Percentiles rank a stretch among this genome's conserved stretches.
Conservation (phyloP, 2,888 invertebrate genomes). For the Rhingia rostrata region DNA sequence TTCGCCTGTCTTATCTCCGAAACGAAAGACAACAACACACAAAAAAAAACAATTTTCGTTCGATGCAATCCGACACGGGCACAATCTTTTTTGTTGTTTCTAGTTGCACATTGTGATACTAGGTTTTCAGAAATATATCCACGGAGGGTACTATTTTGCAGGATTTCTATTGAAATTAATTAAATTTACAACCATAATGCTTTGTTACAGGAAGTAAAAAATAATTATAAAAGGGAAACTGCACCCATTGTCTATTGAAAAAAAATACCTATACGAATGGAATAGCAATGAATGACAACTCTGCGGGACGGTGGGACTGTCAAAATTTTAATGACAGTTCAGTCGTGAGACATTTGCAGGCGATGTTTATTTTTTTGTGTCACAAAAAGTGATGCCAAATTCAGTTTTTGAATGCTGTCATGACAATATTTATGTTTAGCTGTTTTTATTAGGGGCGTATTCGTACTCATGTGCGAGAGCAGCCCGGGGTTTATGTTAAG, state of each 20-base stretch:
- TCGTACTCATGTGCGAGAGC: too few species aligned
- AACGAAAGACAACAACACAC: slow-evolving; percentile 43
- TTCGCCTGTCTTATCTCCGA: slow-evolving; percentile 27
- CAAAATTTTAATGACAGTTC: slow-evolving; percentile 39
- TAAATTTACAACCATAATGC: slow-evolving; percentile 42
- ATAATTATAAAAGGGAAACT: slow-evolving; percentile 68
- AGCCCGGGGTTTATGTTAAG: too few species aligned
- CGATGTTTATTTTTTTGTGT: slow-evolving; percentile 11
- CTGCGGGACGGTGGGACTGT: slow-evolving; percentile 23
- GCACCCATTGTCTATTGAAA: slow-evolving; percentile 68
- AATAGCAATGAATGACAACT: slow-evolving; percentile 62
- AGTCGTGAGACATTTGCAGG: slow-evolving; percentile 32
- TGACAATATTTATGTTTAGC: background rate
- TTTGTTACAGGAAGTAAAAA: slow-evolving; percentile 43
- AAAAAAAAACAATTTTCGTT: slow-evolving; percentile 34
- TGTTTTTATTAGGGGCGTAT: too few species aligned
- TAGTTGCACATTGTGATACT: slow-evolving; percentile 37
- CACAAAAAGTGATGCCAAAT: slow-evolving; percentile 39
- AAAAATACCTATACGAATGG: slow-evolving; percentile 64
- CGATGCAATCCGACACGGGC: slow-evolving; percentile 60
- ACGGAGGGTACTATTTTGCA: slow-evolving; percentile 3
- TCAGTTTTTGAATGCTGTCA: background rate
- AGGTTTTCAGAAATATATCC: slow-evolving; percentile 12
- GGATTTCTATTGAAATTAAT: slow-evolving; percentile 20
- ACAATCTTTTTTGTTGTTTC: slow-evolving; percentile 39